A percentile compares a stretch with the other conserved stretches of the same genome.
Conservation (phyloP, 2,797 vertebrate genomes). For the Trachops cirrhosus region DNA sequence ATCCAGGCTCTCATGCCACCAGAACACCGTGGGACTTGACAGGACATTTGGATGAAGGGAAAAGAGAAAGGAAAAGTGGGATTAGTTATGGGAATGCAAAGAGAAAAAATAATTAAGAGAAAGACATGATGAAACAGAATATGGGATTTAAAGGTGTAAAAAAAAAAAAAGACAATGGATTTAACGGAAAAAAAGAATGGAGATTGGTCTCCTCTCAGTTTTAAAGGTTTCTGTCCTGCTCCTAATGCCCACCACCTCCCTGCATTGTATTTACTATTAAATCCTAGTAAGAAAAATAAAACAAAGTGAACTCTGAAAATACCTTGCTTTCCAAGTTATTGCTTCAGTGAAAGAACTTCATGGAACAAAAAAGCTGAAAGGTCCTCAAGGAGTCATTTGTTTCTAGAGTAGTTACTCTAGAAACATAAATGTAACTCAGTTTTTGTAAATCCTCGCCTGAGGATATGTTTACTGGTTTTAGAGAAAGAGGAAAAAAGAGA, state of each 20-base stretch:
- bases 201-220: neutral
- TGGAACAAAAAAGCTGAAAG: neutral
- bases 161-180: neutral
- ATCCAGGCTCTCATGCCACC: neutral
- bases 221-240: neutral
- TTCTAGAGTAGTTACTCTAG: neutral
- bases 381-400: neutral
- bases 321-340: neutral
- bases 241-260: neutral
- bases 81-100: neutral
- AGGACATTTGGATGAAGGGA: neutral
- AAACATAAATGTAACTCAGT: neutral
- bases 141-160: fast-evolving
- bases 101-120: neutral
- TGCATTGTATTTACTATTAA: neutral
- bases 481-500: too few species aligned
- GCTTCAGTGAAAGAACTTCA: neutral
- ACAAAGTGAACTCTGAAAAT: neutral
- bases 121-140: neutral
- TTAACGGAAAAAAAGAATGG: neutral
- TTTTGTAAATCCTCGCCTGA: neutral
- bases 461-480: neutral
- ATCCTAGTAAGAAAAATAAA: neutral
- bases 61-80: neutral
- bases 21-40: neutral